A percentile compares a stretch with the other conserved stretches of the same genome.
phyloP scores from a whole-genome alignment of 2,888 invertebrate species.

The Eurois occulta region DNA sequence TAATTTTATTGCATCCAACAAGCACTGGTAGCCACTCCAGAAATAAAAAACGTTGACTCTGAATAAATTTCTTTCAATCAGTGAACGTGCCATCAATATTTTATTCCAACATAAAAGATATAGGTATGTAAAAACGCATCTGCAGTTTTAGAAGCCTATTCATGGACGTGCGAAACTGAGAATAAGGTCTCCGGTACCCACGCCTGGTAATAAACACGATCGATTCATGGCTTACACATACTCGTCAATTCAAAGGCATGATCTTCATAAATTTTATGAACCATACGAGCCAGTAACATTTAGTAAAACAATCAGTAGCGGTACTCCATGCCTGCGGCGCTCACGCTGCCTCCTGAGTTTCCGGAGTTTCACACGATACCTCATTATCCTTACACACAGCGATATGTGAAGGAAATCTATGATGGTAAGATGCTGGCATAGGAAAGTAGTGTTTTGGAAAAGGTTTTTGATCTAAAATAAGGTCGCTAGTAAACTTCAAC shows the following conservation, averaged over 20 bases:
- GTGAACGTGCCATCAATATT: conserved; percentile 42
- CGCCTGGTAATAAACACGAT: conserved; percentile 66
- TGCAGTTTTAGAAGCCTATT: conserved; percentile 49
- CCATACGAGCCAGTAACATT: conserved; percentile 72
- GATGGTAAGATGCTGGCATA: conserved; percentile 36
- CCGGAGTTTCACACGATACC: conserved; percentile 83
- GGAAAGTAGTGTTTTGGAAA: conserved; percentile 21
- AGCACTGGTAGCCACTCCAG: conserved; percentile 1
- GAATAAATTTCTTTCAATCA: conserved; percentile 44
- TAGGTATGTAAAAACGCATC: conserved; percentile 12
- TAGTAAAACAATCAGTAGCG: conserved; percentile 88
- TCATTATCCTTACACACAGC: conserved; percentile 68
- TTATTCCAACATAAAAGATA: conserved; percentile 27
- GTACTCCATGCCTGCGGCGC: conserved; percentile 82
- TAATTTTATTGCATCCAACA: conserved; percentile 22
- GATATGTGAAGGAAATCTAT: conserved; percentile 60
- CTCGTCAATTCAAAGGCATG: conserved; percentile 69
- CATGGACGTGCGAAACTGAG: conserved; percentile 38
- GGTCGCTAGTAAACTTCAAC: background rate
- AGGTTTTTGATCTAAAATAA: conserved; percentile 7
- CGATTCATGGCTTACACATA: conserved; percentile 59
- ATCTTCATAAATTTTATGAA: conserved; percentile 71
- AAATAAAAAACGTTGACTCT: conserved; percentile 18
- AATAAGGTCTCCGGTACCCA: conserved; percentile 11
- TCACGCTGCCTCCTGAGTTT: conserved; percentile 78